Evolutionary conservation across 2,113 vertebrate species (phyloP).

Genomic region (Dryoscopus gambensis): DNA sequence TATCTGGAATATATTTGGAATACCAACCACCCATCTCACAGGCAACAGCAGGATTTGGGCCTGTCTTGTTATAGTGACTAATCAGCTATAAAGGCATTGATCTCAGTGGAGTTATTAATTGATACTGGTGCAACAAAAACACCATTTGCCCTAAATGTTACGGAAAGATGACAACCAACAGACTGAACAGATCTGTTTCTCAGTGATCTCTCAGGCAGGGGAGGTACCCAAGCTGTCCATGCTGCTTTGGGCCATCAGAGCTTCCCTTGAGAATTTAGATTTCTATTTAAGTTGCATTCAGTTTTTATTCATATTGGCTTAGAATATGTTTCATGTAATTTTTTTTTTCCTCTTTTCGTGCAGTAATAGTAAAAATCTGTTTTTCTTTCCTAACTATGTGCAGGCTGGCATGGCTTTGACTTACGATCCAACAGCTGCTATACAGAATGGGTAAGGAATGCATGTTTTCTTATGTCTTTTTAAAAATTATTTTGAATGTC

Average conservation of each 20-base stretch:
- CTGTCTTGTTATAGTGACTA: neutral
- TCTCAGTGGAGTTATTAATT: neutral
- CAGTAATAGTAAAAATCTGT: conserved; percentile 56
- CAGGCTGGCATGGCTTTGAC: conserved; percentile 97
- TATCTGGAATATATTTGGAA: no score
- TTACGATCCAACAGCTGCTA: conserved; percentile 90
- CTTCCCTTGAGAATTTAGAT: neutral
- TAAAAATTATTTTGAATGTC: neutral
- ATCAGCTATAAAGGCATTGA: neutral
- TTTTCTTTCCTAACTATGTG: conserved; percentile 51
- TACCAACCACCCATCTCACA: neutral
- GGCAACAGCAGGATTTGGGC: neutral
- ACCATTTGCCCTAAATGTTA: neutral
- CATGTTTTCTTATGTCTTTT: conserved; percentile 7
- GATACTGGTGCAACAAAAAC: neutral
- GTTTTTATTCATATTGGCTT: neutral
- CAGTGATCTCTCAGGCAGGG: neutral
- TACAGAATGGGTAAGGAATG: conserved; percentile 94
- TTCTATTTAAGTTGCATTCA: neutral
- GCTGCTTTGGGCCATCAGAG: neutral
- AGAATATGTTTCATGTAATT: neutral
- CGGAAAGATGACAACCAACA: neutral
- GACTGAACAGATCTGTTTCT: neutral
- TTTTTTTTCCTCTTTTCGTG: neutral
- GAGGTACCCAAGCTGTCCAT: neutral